phyloP scores from a whole-genome alignment of 2,113 vertebrate genomes.

The Siphamia tubifer region DNA sequence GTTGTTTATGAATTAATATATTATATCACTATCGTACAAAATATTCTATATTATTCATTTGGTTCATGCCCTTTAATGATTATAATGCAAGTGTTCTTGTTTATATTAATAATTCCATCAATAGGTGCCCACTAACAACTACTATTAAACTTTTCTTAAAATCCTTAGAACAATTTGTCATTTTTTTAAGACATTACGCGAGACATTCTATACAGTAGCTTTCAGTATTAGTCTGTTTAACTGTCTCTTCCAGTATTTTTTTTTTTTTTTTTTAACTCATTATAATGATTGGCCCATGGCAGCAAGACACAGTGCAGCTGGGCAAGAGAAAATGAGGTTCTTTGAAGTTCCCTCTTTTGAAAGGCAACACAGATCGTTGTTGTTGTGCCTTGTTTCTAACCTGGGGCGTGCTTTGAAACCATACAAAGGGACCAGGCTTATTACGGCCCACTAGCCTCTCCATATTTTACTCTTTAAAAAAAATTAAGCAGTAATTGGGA shows the following conservation, averaged over 20 bases:
- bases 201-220: slow-evolving; percentile 2
- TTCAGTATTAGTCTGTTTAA: neutral
- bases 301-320: slow-evolving; percentile 49
- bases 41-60: too few species aligned
- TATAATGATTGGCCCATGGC: slow-evolving; percentile 60
- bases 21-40: too few species aligned
- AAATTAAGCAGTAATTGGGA: slow-evolving; percentile 11
- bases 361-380: slow-evolving; percentile 44
- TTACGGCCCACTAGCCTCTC: slow-evolving; percentile 15
- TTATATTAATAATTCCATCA: neutral
- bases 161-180: neutral
- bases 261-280: slow-evolving; percentile 25
- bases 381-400: slow-evolving; percentile 49
- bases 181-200: neutral
- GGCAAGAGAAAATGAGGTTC: slow-evolving; percentile 53
- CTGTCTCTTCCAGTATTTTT: slow-evolving; percentile 9
- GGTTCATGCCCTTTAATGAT: neutral
- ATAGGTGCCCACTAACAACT: neutral
- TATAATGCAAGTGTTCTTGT: neutral
- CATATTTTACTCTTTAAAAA: slow-evolving; percentile 6
- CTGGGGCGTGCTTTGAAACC: slow-evolving; percentile 37
- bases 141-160: neutral
- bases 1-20: too few species aligned
- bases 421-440: slow-evolving; percentile 21
- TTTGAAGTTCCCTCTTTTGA: slow-evolving; percentile 65